Evolutionary conservation across 1,140 invertebrate species (phyloP), one percentile per base, ranked within the genome.

Genomic region (Pentalonia nigronervosa): DNA sequence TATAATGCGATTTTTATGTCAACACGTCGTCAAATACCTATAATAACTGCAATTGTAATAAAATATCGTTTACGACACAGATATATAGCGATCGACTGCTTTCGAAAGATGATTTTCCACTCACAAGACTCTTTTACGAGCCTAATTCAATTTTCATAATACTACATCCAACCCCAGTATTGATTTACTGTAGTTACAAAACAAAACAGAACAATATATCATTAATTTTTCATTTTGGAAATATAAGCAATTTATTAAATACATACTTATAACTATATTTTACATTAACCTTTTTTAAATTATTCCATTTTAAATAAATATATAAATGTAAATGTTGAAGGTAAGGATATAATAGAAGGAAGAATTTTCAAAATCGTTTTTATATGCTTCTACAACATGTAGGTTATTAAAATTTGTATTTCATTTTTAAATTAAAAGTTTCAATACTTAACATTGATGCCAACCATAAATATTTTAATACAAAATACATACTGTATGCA

Each of bases 1-100:
- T 89, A 25, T 89, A 89, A 89, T 89, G 87, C 87, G 20, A 36
- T 89, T 89, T 53, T 89, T 89, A 89, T 89, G 87, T 89, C n/a
- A 56, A 50, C 34, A n/a, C 48, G 21, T 36, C 23, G n/a, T 48
- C 83, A 25, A 87, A n/a, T 47, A 87, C 8, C 6, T 36, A 83
- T 87, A 87, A 48, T 87, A 87, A 87, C 41, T 41, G 41, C 14
- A 87, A 25, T 84, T 45, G 20, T 45, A 86, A 86, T 47, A 87
- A 48, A 87, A 48, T 84, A 48, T 48, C 45, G 30, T 45, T 48
- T 47, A 86, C 84, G 45, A 47, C 41, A 41, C 7, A 3, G 7
- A 23, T 47, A 21, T n/a, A 21, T n/a, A 47, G 45, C 41, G 30
- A 86, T 48, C n/a, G 84, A 48, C 84, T 11, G 30, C 7, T 87